Evolutionary conservation across 2,797 vertebrate species (phyloP), one percentile per base, ranked within the genome.

Genomic region (Buceros bicornis): DNA sequence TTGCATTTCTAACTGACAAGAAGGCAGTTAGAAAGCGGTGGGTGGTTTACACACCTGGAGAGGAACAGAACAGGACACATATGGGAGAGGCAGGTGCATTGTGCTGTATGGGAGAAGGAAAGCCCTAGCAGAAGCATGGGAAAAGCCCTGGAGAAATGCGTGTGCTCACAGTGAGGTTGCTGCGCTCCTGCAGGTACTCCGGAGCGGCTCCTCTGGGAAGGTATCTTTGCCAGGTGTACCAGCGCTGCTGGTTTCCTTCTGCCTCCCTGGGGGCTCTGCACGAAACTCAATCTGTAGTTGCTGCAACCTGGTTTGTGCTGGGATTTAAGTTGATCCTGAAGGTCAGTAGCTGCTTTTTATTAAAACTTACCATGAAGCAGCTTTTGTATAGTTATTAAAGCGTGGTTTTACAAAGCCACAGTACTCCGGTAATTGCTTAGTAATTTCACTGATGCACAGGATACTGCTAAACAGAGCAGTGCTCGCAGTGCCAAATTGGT

Each of bases 401-500:
- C n/a, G 47, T 35, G 69, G 40, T 78, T 83, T 86, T 57, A 65
- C 16, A n/a, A 31, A 76, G 77, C 42, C 29, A 15, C 4, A 1
- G 43, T 35, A 61, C 42, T 16, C 33, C 67, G 25, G 26, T 65
- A 43, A 18, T 64, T 40, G 31, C 37, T 83, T n/a, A 62, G 82
- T 67, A 11, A 43, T 76, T 80, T 56, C 10, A 48, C 20, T 16
- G 73, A 0, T 37, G 28, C 67, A 18, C 33, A 61, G 69, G 69
- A 25, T 40, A 8, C 65, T 47, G 24, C 48, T 78, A 14, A 86
- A 24, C 18, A 35, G 22, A 74, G 26, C 82, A 40, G 13, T 61
- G 33, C 37, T 29, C 4, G 1, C 0, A 4, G 11, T 26, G 31
- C 35, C 0, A 0, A 20, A 50, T 12, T 26, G 51, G 4, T 35